Evolutionary conservation across 2,113 vertebrate species (phyloP).

Genomic region (Fregata magnificens): DNA sequence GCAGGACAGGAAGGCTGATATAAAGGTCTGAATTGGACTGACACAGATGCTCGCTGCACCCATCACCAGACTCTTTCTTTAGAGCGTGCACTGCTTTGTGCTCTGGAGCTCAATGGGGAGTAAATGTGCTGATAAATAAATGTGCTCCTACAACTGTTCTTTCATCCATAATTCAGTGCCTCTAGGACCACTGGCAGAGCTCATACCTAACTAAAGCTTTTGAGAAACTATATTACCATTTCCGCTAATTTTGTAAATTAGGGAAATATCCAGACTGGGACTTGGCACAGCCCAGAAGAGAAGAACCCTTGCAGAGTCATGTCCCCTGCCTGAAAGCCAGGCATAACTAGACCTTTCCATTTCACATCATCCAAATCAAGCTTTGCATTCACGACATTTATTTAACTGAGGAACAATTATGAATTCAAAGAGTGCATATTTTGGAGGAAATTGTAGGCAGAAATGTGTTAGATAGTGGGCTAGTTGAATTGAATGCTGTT

Average conservation of each 20-base stretch:
- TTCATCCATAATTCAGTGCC: background rate
- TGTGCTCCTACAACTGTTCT: background rate
- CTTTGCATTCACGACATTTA: background rate
- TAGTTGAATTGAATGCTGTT: background rate
- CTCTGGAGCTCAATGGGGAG: background rate
- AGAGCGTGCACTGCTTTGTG: background rate
- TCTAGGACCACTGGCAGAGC: background rate
- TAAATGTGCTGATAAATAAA: background rate
- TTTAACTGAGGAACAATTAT: background rate
- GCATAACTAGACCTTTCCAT: background rate
- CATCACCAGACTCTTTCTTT: background rate
- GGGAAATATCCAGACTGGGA: background rate
- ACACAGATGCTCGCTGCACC: accelerated
- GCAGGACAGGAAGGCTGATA: background rate
- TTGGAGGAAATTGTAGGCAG: background rate
- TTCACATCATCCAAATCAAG: background rate
- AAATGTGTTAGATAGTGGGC: background rate
- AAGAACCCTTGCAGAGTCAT: background rate
- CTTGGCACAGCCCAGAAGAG: background rate
- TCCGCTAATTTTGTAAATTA: background rate
- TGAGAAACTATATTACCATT: background rate
- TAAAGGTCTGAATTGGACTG: background rate
- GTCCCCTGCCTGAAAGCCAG: background rate
- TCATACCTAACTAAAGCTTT: background rate
- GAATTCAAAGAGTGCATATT: background rate